Conservation (phyloP, 2,888 invertebrate species). For the Tupiocoris notatus region DNA sequence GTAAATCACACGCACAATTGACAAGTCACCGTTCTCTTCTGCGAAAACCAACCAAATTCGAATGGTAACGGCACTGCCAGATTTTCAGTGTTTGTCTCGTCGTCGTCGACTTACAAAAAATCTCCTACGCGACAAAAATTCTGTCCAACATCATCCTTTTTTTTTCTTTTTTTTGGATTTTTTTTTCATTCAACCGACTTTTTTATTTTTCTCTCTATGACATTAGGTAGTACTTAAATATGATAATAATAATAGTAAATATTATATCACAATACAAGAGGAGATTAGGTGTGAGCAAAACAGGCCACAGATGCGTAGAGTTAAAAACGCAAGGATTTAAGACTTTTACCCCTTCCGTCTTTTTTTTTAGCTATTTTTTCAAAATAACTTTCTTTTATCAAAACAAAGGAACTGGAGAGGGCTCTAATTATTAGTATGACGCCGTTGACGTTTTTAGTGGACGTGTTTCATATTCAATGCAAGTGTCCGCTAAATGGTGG, state of each 20-base stretch:
- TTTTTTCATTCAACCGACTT: conserved; percentile 40
- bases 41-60: conserved; percentile 12
- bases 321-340: conserved; percentile 27
- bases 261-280: conserved; percentile 47
- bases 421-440: conserved; percentile 1
- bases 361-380: conserved; percentile 14
- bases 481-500: not conserved
- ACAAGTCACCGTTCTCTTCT: conserved; percentile 45
- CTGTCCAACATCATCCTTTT: too few relatives aligned
- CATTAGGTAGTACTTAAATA: too few relatives aligned
- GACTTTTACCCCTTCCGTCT: not conserved
- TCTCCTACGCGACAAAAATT: conserved; percentile 25
- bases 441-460: not conserved
- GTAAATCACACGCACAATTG: conserved; percentile 47
- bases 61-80: conserved; percentile 45
- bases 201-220: conserved; percentile 34
- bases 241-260: conserved; percentile 44
- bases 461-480: not conserved
- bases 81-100: conserved; percentile 23
- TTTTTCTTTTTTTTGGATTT: conserved; percentile 38
- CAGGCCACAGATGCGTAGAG: conserved; percentile 45
- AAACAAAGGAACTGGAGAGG: conserved; percentile 32
- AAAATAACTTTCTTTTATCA: conserved; percentile 12
- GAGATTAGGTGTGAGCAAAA: conserved; percentile 48
- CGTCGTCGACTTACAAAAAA: too few relatives aligned